These are phyloP conservation scores for Trichosurus vulpecula DNA, from an alignment of 2,797 vertebrate species.

Conservation along the genomic window DNA sequence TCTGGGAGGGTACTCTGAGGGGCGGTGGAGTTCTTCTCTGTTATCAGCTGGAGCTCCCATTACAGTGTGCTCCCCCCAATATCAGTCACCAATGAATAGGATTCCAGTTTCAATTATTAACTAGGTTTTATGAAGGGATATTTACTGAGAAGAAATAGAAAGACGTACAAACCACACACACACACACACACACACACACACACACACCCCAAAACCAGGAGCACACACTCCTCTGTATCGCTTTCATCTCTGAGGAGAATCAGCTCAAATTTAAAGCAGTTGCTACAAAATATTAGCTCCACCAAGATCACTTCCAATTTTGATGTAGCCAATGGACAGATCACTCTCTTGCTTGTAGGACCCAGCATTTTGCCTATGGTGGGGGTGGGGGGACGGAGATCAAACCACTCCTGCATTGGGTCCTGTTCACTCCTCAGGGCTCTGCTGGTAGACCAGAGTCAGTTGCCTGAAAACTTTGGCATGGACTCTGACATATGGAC, in stretches of 20 bases:
- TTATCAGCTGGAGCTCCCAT: neutral
- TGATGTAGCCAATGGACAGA: neutral
- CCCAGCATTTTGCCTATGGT: neutral
- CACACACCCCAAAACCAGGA: neutral
- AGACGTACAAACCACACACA: neutral
- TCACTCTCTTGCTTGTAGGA: neutral
- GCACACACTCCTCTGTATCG: neutral
- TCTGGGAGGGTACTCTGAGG: neutral
- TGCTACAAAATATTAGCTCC: neutral
- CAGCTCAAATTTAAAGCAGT: neutral
- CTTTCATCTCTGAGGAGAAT: neutral
- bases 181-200: no score
- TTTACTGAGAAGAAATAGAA: neutral
- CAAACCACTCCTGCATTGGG: neutral
- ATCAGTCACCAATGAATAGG: neutral
- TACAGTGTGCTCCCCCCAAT: neutral
- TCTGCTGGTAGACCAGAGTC: neutral
- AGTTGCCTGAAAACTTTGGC: neutral
- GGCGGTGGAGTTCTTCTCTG: neutral
- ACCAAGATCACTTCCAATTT: neutral
- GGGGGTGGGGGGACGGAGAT: no score
- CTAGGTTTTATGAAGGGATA: neutral
- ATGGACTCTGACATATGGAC: neutral
- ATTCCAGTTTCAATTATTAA: neutral
- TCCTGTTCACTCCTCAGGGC: neutral